Evolutionary conservation across 2,113 vertebrate genomes (phyloP), one percentile per base, ranked within the genome.

Genomic region (Origma solitaria): DNA sequence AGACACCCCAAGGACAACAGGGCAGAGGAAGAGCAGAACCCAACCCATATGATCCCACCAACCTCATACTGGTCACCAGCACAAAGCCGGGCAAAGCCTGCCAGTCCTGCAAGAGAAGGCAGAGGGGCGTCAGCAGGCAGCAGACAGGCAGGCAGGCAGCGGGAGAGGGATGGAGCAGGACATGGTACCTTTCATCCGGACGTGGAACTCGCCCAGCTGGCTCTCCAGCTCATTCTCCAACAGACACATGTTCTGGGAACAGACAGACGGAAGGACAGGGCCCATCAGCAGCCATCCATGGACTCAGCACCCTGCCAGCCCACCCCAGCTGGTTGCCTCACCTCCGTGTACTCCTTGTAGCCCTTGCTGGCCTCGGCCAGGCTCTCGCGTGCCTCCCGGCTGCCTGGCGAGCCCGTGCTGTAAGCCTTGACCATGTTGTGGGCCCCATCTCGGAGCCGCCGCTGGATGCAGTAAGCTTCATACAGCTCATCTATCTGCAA

Each of bases 21-120:
- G 71, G 61, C 69, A 73, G 51, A 57, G 90, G 76, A 82, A 80
- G 35, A 79, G 64, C 87, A 88, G 82, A 85, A 40, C 83, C 92
- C 70, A 85, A 50, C 75, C 82, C 78, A 1, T 10, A 50, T 1
- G 21, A 69, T 68, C 56, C 68, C 77, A 93, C 98, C 97, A 94
- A 99, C 99, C 99, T 99, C 99, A 64, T 99, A 99, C 85, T 99
- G 99, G 97, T 99, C 99, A 54, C 99, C 99, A 81, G 98, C 98
- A 97, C 99, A 99, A 84, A 99, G 97, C 83, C 99, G 97, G 78
- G 99, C 99, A 92, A 99, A 99, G 91, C 99, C 99, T 83, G 99
- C 99, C 93, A 99, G 97, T 95, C 99, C 99, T 99, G 96, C 82
- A 98, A 97, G 88, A 95, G 69, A 95, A 95, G 78, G 89, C 88